Evolutionary conservation across 1,140 invertebrate species (phyloP).

Genomic region (Aphis gossypii): DNA sequence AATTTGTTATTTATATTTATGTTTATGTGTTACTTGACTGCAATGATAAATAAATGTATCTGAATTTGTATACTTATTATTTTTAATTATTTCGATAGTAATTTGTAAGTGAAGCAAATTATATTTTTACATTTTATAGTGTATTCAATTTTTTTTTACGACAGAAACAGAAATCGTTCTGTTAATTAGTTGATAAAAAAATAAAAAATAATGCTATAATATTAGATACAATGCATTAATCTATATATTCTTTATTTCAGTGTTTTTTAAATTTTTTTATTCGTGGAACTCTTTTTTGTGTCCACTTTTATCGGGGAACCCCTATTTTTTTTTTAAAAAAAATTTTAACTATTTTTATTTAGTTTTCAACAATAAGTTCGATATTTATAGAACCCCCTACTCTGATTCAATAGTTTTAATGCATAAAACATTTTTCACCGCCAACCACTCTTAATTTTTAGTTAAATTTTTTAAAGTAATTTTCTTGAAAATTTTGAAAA

Average conservation of each 20-base stretch:
- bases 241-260: not conserved
- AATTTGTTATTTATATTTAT: not conserved
- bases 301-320: too few relatives aligned
- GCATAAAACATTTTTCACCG: too few relatives aligned
- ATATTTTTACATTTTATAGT: not conserved
- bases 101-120: not conserved
- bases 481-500: too few relatives aligned
- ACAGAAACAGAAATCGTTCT: not conserved
- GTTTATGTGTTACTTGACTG: not conserved
- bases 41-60: not conserved
- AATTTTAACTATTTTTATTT: too few relatives aligned
- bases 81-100: constrained; percentile 1
- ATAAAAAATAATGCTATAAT: not conserved
- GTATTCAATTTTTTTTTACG: not conserved
- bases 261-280: too few relatives aligned
- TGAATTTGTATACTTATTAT: not conserved
- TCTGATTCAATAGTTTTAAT: too few relatives aligned
- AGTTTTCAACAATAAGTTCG: too few relatives aligned
- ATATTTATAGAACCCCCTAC: too few relatives aligned
- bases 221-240: not conserved
- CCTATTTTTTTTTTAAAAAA: too few relatives aligned
- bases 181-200: not conserved
- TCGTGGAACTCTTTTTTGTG: too few relatives aligned
- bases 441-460: too few relatives aligned
- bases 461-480: too few relatives aligned